Evolutionary conservation across 2,888 invertebrate species (phyloP).

Genomic region (Acleris sparsana): DNA sequence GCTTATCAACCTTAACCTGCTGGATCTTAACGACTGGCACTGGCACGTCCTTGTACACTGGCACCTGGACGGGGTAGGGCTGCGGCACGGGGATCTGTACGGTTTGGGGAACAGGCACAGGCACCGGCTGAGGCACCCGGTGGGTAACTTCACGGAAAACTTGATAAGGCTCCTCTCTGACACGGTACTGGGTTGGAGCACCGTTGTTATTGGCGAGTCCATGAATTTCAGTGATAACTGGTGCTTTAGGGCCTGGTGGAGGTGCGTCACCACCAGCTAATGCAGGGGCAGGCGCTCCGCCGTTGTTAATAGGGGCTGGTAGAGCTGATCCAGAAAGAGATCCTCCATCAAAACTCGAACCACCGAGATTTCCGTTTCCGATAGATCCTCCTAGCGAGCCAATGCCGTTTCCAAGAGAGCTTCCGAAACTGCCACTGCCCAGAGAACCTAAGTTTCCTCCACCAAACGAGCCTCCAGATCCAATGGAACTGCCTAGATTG

Average conservation of each 20-base stretch:
- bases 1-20: slow-evolving; percentile 82
- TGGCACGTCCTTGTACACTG: slow-evolving; percentile 79
- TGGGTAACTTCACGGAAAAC: slow-evolving; percentile 77
- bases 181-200: slow-evolving; percentile 69
- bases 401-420: slow-evolving; percentile 2
- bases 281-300: slow-evolving; percentile 2
- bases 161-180: slow-evolving; percentile 72
- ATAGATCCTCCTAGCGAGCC: slow-evolving; percentile 16
- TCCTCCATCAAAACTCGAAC: slow-evolving; percentile 21
- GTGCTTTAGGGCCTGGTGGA: slow-evolving; percentile 64
- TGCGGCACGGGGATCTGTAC: slow-evolving; percentile 82
- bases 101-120: slow-evolving; percentile 78
- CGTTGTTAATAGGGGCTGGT: neutral
- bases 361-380: slow-evolving; percentile 34
- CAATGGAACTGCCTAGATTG: slow-evolving; percentile 9
- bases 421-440: slow-evolving; percentile 2
- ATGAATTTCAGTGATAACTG: slow-evolving; percentile 73
- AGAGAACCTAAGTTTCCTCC: slow-evolving; percentile 9
- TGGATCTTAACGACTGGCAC: slow-evolving; percentile 83
- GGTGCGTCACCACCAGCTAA: slow-evolving; percentile 52
- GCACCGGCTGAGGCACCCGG: slow-evolving; percentile 82
- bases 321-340: slow-evolving; percentile 3
- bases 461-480: slow-evolving; percentile 3
- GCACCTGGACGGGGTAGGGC: slow-evolving; percentile 83
- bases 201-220: slow-evolving; percentile 70